Evolutionary conservation across 2,888 invertebrate species (phyloP).

Genomic region (Lamellibrachia satsuma): DNA sequence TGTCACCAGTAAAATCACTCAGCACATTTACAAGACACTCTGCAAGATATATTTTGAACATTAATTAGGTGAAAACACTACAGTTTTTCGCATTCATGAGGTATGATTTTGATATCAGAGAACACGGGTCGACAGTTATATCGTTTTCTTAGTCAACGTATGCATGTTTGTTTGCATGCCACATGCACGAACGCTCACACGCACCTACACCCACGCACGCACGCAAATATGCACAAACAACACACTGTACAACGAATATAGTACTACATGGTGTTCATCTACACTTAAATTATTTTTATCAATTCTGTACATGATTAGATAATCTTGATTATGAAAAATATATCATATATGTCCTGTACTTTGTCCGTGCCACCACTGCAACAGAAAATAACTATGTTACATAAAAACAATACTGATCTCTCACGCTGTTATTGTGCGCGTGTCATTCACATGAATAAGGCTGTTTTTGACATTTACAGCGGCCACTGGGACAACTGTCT

Average conservation of each 20-base stretch:
- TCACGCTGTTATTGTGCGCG: not conserved
- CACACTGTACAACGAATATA: not conserved
- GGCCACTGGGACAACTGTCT: not conserved
- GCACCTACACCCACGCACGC: not conserved
- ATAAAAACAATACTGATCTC: not conserved
- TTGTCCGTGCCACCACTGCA: not conserved
- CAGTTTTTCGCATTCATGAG: not conserved
- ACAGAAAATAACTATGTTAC: not conserved
- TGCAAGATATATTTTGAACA: too few relatives aligned
- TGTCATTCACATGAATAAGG: not conserved
- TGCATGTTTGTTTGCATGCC: not conserved
- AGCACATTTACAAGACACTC: too few relatives aligned
- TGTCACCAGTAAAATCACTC: too few relatives aligned
- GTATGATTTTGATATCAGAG: not conserved
- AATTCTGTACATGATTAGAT: not conserved
- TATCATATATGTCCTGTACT: not conserved
- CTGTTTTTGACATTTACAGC: not conserved
- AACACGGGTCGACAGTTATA: not conserved
- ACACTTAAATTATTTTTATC: not conserved
- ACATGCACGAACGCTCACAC: not conserved
- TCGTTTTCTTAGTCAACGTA: not conserved
- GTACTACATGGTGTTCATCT: not conserved
- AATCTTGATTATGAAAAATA: not conserved
- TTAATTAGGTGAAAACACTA: not conserved
- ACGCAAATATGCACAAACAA: not conserved